Evolutionary conservation across 2,888 invertebrate species (phyloP).

Genomic region (Achlya flavicornis): DNA sequence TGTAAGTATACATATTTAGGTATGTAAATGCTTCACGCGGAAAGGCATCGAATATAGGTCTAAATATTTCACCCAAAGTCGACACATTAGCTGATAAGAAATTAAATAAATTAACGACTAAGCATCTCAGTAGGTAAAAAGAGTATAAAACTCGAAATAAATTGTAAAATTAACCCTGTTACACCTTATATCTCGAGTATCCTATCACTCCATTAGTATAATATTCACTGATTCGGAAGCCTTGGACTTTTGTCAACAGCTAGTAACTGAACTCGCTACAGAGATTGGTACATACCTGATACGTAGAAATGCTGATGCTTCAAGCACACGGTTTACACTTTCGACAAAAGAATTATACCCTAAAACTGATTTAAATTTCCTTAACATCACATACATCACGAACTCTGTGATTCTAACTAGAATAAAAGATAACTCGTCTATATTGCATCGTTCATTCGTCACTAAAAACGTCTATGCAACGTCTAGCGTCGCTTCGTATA

Average conservation of each 20-base stretch:
- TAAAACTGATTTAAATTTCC: slow-evolving; percentile 65
- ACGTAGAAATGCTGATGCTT: slow-evolving; percentile 59
- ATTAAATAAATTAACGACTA: slow-evolving; percentile 58
- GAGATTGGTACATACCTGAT: slow-evolving; percentile 71
- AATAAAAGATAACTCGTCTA: slow-evolving; percentile 62
- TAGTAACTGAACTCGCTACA: slow-evolving; percentile 41
- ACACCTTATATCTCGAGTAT: slow-evolving; percentile 49
- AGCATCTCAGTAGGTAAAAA: slow-evolving; percentile 39
- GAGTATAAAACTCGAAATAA: slow-evolving; percentile 45
- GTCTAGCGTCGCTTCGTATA: slow-evolving; percentile 21
- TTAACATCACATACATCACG: slow-evolving; percentile 70
- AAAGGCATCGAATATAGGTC: slow-evolving; percentile 33
- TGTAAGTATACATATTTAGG: slow-evolving; percentile 58
- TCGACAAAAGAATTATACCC: slow-evolving; percentile 60
- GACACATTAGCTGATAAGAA: slow-evolving; percentile 40
- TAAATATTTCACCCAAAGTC: slow-evolving; percentile 44
- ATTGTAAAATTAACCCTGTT: slow-evolving; percentile 71
- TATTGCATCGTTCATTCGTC: slow-evolving; percentile 61
- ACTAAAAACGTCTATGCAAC: slow-evolving; percentile 50
- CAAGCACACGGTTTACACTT: slow-evolving; percentile 72
- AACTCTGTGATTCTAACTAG: slow-evolving; percentile 60
- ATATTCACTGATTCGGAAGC: slow-evolving; percentile 26
- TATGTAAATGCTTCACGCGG: slow-evolving; percentile 63
- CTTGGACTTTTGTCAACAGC: slow-evolving; percentile 26
- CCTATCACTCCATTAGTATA: slow-evolving; percentile 36